phyloP scores from a whole-genome alignment of 2,113 vertebrate genomes.

The Oxyura jamaicensis region DNA sequence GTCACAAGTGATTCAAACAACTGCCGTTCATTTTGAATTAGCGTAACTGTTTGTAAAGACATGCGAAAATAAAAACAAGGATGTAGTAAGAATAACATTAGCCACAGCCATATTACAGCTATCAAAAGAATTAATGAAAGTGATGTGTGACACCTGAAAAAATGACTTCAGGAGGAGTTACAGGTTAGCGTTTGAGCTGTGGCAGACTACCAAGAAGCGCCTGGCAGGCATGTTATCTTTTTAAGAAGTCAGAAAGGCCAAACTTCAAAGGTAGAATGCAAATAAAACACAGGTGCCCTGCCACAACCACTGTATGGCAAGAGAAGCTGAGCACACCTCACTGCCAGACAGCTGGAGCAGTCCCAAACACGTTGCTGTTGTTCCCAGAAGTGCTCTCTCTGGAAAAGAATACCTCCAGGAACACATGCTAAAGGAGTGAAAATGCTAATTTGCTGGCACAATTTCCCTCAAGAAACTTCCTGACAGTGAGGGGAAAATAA shows the following conservation, averaged over 20 bases:
- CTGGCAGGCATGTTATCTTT: not conserved
- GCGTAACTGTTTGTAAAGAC: constrained; percentile 4
- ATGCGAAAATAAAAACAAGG: constrained; percentile 13
- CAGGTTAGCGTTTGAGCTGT: not conserved
- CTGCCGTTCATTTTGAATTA: constrained; percentile 50
- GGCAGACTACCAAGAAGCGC: not conserved
- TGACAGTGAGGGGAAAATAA: constrained; percentile 3
- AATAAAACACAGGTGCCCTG: not conserved
- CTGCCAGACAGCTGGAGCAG: constrained; percentile 30
- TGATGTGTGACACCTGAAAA: not conserved
- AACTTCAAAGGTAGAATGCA: not conserved
- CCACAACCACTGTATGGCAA: not conserved
- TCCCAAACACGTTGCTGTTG: constrained; percentile 38
- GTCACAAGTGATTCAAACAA: not conserved
- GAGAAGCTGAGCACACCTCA: not conserved
- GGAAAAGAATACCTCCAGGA: constrained; percentile 74
- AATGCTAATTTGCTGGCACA: constrained; percentile 75
- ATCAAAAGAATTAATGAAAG: constrained; percentile 32
- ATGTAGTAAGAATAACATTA: not conserved
- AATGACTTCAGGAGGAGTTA: not conserved
- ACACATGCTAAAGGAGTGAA: constrained; percentile 64
- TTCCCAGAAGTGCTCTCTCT: constrained; percentile 65
- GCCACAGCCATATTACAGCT: not conserved
- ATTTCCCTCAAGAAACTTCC: constrained; percentile 48
- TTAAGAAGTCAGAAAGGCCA: not conserved